Conservation (phyloP, 2,888 invertebrate species). For the Dasysyrphus albostriatus region DNA sequence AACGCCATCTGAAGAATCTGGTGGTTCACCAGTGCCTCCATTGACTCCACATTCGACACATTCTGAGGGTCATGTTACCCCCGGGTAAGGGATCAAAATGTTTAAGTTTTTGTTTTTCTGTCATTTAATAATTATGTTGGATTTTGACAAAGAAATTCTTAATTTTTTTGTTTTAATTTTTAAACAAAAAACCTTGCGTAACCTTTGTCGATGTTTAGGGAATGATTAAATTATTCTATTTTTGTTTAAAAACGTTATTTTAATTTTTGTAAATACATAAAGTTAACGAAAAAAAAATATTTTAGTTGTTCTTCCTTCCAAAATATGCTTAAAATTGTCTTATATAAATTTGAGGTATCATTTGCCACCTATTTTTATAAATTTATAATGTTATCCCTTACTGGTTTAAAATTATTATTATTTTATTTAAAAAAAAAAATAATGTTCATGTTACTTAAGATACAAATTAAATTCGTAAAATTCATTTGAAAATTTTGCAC, state of each 20-base stretch:
- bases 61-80: conserved; percentile 85
- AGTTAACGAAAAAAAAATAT: conserved; percentile 4
- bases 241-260: conserved; percentile 6
- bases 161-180: background rate
- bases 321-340: conserved; percentile 48
- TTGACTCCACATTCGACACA: conserved; percentile 86
- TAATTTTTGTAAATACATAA: conserved; percentile 55
- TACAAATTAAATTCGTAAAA: background rate
- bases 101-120: conserved; percentile 45
- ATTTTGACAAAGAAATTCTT: conserved; percentile 21
- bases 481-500: conserved; percentile 52
- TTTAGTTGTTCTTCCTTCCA: conserved; percentile 34
- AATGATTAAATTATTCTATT: conserved; percentile 43
- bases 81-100: conserved; percentile 82
- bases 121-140: conserved; percentile 20
- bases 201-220: conserved; percentile 70
- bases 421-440: conserved; percentile 24
- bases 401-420: conserved; percentile 20
- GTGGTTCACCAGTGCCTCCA: conserved; percentile 88
- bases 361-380: conserved; percentile 11
- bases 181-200: conserved; percentile 28
- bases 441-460: conserved; percentile 22
- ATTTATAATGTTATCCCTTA: conserved; percentile 17
- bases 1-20: conserved; percentile 95
- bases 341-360: conserved; percentile 2